Evolutionary conservation across 92 coral and sea anemone genomes (phyloP).

Genomic region (Virgularia gustaviana): DNA sequence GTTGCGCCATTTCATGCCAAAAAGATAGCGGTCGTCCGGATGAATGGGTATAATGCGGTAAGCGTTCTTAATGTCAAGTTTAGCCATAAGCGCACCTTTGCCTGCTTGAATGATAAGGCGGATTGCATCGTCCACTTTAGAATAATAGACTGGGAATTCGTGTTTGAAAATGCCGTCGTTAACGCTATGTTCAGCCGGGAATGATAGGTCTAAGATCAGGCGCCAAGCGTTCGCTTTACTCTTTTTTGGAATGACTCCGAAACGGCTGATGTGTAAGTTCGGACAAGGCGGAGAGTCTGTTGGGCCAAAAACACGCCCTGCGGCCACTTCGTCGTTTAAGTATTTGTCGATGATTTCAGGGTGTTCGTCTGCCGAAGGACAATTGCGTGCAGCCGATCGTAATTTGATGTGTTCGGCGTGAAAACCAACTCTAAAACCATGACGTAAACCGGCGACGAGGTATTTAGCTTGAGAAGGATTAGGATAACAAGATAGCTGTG

Average conservation of each 20-base stretch:
- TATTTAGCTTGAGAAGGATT: neutral
- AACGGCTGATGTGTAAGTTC: neutral
- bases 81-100: constrained; percentile 39
- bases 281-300: neutral
- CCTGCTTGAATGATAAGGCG: neutral
- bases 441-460: neutral
- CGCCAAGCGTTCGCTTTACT: neutral
- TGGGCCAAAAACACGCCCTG: neutral
- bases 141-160: neutral
- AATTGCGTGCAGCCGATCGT: neutral
- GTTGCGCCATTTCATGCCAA: constrained; percentile 46
- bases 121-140: neutral
- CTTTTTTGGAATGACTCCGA: neutral
- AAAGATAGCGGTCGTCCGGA: constrained; percentile 40
- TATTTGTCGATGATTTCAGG: neutral
- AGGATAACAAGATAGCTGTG: neutral
- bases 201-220: neutral
- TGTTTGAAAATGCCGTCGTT: neutral
- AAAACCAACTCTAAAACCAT: neutral
- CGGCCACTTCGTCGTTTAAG: neutral
- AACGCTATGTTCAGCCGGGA: neutral
- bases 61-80: constrained; percentile 50
- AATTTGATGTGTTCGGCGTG: neutral
- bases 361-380: neutral
- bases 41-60: constrained; percentile 54